phyloP scores from a whole-genome alignment of 1,140 invertebrate species.

The Scaptomyza hsui region DNA sequence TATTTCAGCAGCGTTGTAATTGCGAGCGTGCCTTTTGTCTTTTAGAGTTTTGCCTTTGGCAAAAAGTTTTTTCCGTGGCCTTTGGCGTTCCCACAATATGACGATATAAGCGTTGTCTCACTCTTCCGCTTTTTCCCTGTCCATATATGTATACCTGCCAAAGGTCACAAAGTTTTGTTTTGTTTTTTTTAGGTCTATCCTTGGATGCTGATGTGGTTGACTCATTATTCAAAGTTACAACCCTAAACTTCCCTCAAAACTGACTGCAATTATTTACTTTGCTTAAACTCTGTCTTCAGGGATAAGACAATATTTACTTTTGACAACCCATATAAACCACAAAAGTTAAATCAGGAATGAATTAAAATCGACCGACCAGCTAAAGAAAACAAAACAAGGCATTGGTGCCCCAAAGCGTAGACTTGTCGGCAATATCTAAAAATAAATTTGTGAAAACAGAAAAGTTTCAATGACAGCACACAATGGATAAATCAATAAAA shows the following conservation, averaged over 20 bases:
- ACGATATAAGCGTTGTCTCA: constrained; percentile 47
- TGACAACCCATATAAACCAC: neutral
- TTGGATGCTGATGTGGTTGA: constrained; percentile 29
- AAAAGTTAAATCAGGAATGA: constrained; percentile 25
- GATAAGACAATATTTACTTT: neutral
- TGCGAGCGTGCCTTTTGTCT: constrained; percentile 50
- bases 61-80: constrained; percentile 59
- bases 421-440: constrained; percentile 57
- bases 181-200: neutral
- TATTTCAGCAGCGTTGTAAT: constrained; percentile 50
- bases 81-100: constrained; percentile 22
- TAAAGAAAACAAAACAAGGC: constrained; percentile 41
- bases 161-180: constrained; percentile 30
- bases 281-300: neutral
- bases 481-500: constrained; percentile 23
- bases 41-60: constrained; percentile 26
- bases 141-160: constrained; percentile 21
- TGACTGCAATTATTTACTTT: neutral
- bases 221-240: neutral
- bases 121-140: neutral
- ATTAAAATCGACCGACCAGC: neutral
- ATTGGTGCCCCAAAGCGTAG: constrained; percentile 32
- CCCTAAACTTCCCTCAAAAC: too few species aligned
- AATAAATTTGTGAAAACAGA: constrained; percentile 51
- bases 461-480: constrained; percentile 69